Conservation (phyloP, 2,113 vertebrate genomes). For the Notarius lentiginosus region DNA sequence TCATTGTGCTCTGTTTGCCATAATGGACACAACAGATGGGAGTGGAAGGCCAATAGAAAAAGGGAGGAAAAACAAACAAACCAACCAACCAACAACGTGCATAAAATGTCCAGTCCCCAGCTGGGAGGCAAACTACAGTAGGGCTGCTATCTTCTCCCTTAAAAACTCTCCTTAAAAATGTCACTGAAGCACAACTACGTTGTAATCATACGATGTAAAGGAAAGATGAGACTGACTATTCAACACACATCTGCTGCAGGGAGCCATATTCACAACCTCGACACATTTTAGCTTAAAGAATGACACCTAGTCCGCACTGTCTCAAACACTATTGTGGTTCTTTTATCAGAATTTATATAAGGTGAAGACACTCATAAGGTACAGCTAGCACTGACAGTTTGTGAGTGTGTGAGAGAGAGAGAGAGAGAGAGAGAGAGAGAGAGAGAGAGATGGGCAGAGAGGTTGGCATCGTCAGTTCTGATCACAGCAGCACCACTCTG, state of each 20-base stretch:
- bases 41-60: constrained; percentile 48
- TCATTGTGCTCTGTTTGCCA: constrained; percentile 45
- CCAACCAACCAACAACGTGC: constrained; percentile 24
- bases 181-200: constrained; percentile 6
- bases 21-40: constrained; percentile 13
- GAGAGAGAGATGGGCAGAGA: constrained; percentile 31
- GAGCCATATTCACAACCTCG: constrained; percentile 1
- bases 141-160: constrained; percentile 15
- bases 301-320: constrained; percentile 22
- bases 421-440: neutral
- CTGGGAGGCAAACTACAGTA: constrained; percentile 68
- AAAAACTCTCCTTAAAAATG: neutral
- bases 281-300: neutral
- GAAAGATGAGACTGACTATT: neutral
- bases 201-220: neutral
- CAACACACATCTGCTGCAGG: neutral
- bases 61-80: constrained; percentile 22
- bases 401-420: no score
- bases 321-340: neutral
- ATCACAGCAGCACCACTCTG: constrained; percentile 63
- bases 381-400: constrained; percentile 16
- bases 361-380: constrained; percentile 21
- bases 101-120: constrained; percentile 79
- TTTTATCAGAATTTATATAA: constrained; percentile 1
- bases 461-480: constrained; percentile 60